Conservation (phyloP, 2,113 vertebrate species). For the Upupa epops region DNA sequence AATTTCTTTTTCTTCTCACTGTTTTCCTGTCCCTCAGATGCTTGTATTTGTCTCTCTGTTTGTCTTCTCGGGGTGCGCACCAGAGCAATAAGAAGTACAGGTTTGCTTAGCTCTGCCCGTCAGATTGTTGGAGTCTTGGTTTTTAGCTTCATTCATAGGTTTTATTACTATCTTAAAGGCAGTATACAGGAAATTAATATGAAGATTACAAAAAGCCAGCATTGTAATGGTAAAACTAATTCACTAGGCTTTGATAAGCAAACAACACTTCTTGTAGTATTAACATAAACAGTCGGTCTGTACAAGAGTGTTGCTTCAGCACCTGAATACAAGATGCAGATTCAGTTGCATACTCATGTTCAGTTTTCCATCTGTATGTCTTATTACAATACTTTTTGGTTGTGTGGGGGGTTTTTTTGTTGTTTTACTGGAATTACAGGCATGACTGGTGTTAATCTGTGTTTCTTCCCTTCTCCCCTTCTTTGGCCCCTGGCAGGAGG, state of each 20-base stretch:
- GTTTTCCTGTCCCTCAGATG: neutral
- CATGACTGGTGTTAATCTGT: rapidly evolving
- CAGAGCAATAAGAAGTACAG: neutral
- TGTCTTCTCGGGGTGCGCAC: neutral
- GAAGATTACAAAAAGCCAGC: neutral
- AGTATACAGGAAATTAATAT: neutral
- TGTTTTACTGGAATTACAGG: neutral
- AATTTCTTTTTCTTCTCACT: neutral
- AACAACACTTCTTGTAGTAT: neutral
- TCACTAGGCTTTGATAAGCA: slow-evolving; percentile 29
- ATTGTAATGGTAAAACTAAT: slow-evolving; percentile 33
- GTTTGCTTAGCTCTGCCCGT: neutral
- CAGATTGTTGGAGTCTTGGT: neutral
- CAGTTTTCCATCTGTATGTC: neutral
- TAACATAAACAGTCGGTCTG: neutral
- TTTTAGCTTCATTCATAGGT: neutral
- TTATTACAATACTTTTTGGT: neutral
- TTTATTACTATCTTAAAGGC: neutral
- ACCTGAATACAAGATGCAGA: neutral
- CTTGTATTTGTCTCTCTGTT: neutral
- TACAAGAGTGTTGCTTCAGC: neutral
- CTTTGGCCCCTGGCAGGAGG: neutral
- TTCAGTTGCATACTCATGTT: neutral
- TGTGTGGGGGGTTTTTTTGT: neutral
- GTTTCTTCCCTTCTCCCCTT: neutral